Evolutionary conservation across 2,113 vertebrate species (phyloP), one percentile per base, ranked within the genome.

Genomic region (Myodes glareolus): DNA sequence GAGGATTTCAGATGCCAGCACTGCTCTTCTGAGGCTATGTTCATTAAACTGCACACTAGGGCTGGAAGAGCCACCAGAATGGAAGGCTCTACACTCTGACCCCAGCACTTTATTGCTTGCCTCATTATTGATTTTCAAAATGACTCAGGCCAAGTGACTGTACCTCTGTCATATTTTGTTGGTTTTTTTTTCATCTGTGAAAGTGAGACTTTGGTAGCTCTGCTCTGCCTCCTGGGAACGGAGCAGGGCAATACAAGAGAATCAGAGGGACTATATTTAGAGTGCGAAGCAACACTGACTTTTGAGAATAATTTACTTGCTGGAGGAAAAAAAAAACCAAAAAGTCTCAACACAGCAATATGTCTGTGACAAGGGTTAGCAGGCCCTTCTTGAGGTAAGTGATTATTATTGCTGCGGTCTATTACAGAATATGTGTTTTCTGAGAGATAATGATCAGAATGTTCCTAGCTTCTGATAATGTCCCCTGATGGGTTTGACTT

Each of bases 61-160:
- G 33, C 55, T 42, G 10, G 67, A 58, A n/a, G 50, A 65, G 52
- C 80, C 63, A 42, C 52, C 52, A 11, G 81, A 45, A 67, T 4
- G 14, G 42, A 33, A 4, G 47, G 45, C n/a, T 17, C 12, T n/a
- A 63, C 90, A 65, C 73, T 47, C 50, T 92, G 94, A 82, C 31
- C 80, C 80, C 21, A 13, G 58, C 50, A 78, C 88, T 84, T 89
- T 42, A 94, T 96, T 96, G 86, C 72, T 91, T 86, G 67, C 72
- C 82, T 93, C 87, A 58, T 91, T 97, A 97, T 92, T 94, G 88
- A 93, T 96, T 98, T 97, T 97, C 73, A 96, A 7, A 96, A 94
- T 63, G 96, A 94, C 92, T 96, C 91, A 84, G 91, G 77, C 61
- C 42, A 91, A 95, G 86, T 67, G 86, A 33, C 73, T 96, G 63